Conservation (phyloP, 2,113 vertebrate species). For the Potamarius usumacintae region DNA sequence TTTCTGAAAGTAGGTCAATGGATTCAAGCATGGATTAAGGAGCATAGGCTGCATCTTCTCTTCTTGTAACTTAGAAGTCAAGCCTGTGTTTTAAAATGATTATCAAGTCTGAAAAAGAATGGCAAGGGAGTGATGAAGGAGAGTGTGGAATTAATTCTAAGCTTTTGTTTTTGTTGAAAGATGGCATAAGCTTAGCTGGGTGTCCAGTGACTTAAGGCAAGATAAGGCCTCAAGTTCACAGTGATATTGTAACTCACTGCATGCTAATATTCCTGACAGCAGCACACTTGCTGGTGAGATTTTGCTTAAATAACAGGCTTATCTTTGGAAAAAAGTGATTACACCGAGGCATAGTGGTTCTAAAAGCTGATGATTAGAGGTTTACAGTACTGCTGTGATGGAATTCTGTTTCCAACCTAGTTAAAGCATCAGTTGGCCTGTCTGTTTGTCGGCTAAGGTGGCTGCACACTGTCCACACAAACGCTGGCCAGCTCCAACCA, state of each 20-base stretch:
- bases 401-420: not conserved
- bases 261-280: not conserved
- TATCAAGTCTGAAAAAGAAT: not conserved
- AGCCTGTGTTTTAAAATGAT: not conserved
- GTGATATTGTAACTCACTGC: conserved; percentile 2
- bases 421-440: not conserved
- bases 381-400: not conserved
- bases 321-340: not conserved
- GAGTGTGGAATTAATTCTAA: not conserved
- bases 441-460: not conserved
- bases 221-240: conserved; percentile 9
- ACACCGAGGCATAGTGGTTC: not conserved
- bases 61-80: not conserved
- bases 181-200: not conserved
- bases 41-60: not conserved
- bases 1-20: conserved; percentile 69
- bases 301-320: not conserved
- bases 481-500: too few relatives aligned
- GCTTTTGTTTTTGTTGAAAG: not conserved
- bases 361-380: not conserved
- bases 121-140: conserved; percentile 5
- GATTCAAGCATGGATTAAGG: conserved; percentile 53
- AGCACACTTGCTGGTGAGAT: not conserved
- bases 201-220: not conserved
- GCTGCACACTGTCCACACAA: too few relatives aligned